phyloP scores from a whole-genome alignment of 2,888 invertebrate species.

The Drosophila lacicola region DNA sequence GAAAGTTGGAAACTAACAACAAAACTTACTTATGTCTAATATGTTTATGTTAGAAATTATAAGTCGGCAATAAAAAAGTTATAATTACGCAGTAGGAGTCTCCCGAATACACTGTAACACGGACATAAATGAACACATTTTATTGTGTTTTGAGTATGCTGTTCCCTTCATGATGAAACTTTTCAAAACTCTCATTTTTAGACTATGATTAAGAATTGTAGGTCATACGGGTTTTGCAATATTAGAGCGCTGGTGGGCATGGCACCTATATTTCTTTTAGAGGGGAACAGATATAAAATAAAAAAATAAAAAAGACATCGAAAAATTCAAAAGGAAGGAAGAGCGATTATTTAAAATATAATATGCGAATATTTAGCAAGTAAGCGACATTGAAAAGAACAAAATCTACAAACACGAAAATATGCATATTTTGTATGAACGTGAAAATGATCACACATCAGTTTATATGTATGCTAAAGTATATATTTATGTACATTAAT shows the following conservation, averaged over 20 bases:
- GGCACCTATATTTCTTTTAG: slow-evolving; percentile 4
- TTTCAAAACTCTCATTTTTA: neutral
- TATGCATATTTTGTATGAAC: neutral
- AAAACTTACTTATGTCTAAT: neutral
- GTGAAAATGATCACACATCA: too few relatives aligned
- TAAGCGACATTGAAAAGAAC: neutral
- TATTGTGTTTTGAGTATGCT: neutral
- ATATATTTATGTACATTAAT: too few relatives aligned
- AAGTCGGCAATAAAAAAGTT: neutral
- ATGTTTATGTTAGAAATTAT: neutral
- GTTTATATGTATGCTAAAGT: too few relatives aligned
- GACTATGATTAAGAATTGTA: too few relatives aligned
- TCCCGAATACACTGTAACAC: neutral
- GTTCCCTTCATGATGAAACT: neutral
- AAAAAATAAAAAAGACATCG: neutral
- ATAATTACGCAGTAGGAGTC: neutral
- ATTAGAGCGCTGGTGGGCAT: too few relatives aligned
- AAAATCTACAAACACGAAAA: neutral
- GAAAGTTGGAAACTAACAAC: neutral
- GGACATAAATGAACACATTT: neutral
- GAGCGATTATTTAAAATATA: neutral
- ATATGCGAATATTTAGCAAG: neutral
- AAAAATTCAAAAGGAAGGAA: neutral
- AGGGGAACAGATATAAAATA: neutral
- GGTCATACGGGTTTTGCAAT: too few relatives aligned